These are phyloP conservation scores for Dicrostonyx torquatus DNA, from an alignment of 2,797 vertebrate species.

Conservation along the genomic window DNA sequence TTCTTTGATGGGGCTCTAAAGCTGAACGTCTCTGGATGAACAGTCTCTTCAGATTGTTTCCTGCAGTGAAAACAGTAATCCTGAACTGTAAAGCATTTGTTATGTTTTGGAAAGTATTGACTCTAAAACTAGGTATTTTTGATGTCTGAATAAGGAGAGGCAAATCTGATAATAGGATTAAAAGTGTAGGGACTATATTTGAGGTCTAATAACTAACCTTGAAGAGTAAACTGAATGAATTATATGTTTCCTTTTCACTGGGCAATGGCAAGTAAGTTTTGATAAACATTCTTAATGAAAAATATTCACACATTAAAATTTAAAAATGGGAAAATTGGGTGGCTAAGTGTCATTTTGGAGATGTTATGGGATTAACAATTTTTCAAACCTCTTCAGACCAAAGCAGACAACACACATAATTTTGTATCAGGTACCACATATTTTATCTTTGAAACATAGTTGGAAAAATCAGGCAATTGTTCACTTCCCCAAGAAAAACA, in stretches of 20 bases:
- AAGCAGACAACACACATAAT: constrained; percentile 48
- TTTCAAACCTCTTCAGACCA: constrained; percentile 37
- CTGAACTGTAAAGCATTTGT: neutral
- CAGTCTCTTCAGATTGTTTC: neutral
- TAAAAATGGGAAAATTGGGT: constrained; percentile 13
- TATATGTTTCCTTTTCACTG: constrained; percentile 20
- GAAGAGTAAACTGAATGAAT: constrained; percentile 48
- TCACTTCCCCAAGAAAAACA: constrained; percentile 27
- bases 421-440: neutral
- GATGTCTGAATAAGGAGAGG: constrained; percentile 36
- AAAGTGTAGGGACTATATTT: constrained; percentile 7
- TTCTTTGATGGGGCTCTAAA: neutral
- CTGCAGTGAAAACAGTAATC: neutral
- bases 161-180: neutral
- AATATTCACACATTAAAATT: constrained; percentile 1
- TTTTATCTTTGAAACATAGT: constrained; percentile 52
- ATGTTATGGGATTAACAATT: constrained; percentile 46
- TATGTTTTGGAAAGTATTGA: constrained; percentile 38
- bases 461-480: constrained; percentile 49
- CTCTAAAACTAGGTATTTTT: constrained; percentile 40
- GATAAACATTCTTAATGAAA: constrained; percentile 46
- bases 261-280: constrained; percentile 10
- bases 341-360: constrained; percentile 42
- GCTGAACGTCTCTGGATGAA: constrained; percentile 21
- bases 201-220: constrained; percentile 9